phyloP scores from a whole-genome alignment of 1,140 invertebrate species.

The Neuroterus valhalla region DNA sequence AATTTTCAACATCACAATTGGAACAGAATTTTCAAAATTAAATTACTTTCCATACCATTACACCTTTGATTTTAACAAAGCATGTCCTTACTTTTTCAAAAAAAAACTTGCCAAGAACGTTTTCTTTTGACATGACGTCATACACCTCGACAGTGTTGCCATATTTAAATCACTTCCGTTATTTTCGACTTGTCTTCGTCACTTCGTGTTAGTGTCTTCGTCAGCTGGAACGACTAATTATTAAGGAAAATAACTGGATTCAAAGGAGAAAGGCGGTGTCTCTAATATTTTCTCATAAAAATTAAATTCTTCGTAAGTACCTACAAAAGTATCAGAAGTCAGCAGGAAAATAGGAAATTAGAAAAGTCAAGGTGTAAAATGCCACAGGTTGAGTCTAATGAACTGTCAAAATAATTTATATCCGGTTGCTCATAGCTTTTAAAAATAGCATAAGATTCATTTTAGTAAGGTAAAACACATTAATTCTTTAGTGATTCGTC shows the following conservation, averaged over 20 bases:
- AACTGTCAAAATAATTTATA: slow-evolving; percentile 18
- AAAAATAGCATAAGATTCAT: slow-evolving; percentile 8
- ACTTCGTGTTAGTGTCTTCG: slow-evolving; percentile 25
- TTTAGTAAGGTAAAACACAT: not conserved
- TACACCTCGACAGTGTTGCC: slow-evolving; percentile 32
- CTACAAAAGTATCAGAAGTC: not conserved
- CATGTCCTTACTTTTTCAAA: too few species aligned
- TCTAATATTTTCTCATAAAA: not conserved
- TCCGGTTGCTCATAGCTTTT: slow-evolving; percentile 6
- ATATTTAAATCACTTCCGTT: slow-evolving; percentile 43
- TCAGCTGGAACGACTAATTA: slow-evolving; percentile 35
- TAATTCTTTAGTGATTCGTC: not conserved
- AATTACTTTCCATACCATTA: too few species aligned
- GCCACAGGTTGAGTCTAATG: slow-evolving; percentile 2
- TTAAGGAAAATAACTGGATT: slow-evolving; percentile 5
- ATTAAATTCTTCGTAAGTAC: not conserved
- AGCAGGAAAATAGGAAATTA: not conserved
- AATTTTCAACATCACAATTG: too few species aligned
- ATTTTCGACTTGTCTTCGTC: slow-evolving; percentile 6
- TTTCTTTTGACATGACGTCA: slow-evolving; percentile 30
- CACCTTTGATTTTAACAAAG: too few species aligned
- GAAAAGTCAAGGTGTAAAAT: not conserved
- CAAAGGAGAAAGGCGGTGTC: not conserved
- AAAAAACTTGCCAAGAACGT: not conserved
- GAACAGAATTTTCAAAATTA: too few species aligned